Percentiles rank a stretch among this genome's conserved stretches.
Evolutionary conservation across 2,888 invertebrate species (phyloP).

Genomic region (Plagiodera versicolora): DNA sequence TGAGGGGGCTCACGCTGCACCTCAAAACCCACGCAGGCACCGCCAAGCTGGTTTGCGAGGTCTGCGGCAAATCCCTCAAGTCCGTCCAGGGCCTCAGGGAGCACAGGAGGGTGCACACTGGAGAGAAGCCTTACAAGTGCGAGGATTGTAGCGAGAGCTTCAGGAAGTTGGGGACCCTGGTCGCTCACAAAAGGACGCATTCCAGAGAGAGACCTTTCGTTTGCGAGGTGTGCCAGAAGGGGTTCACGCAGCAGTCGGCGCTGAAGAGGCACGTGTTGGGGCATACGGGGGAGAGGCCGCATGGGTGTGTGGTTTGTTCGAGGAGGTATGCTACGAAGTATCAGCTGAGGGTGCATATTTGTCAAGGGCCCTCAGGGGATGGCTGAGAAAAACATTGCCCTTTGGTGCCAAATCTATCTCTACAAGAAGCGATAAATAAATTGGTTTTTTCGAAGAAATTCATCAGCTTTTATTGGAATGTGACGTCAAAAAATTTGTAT

Average conservation of each 20-base stretch:
- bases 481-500: too few species aligned
- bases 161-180: slow-evolving; percentile 20
- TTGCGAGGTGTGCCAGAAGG: slow-evolving; percentile 53
- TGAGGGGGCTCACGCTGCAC: neutral
- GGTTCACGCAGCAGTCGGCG: slow-evolving; percentile 58
- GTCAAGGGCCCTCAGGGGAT: slow-evolving; percentile 8
- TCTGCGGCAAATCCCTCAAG: slow-evolving; percentile 35
- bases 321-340: slow-evolving; percentile 40
- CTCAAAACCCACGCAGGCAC: slow-evolving; percentile 32
- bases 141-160: slow-evolving; percentile 25
- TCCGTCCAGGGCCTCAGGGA: slow-evolving; percentile 20
- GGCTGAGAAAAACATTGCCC: too few species aligned
- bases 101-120: slow-evolving; percentile 40
- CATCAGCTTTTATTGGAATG: too few species aligned
- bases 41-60: slow-evolving; percentile 35
- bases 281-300: slow-evolving; percentile 34
- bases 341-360: slow-evolving; percentile 39
- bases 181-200: slow-evolving; percentile 58
- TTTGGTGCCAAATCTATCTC: too few species aligned
- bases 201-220: slow-evolving; percentile 54
- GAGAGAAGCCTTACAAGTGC: slow-evolving; percentile 23
- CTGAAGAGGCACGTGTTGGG: slow-evolving; percentile 46
- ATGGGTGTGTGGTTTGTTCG: slow-evolving; percentile 49
- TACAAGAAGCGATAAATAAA: too few species aligned
- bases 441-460: too few species aligned